phyloP scores from a whole-genome alignment of 2,888 invertebrate species.

The Gnatocerus cornutus region DNA sequence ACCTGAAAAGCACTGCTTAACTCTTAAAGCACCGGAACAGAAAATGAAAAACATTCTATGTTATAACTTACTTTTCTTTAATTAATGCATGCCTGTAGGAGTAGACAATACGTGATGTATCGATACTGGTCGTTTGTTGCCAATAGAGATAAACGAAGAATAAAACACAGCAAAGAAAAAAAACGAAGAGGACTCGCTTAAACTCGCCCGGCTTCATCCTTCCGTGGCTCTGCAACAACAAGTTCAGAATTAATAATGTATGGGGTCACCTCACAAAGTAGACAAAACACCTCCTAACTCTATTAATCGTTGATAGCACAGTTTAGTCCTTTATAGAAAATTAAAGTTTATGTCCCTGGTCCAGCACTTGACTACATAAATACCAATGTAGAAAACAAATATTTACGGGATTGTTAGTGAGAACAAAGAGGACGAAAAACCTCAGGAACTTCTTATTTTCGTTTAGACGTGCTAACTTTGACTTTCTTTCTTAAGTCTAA shows the following conservation, averaged over 20 bases:
- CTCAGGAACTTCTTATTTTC: no score
- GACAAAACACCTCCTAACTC: constrained; percentile 20
- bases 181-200: constrained; percentile 74
- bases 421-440: background rate
- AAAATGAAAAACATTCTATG: no score
- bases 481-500: no score
- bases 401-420: constrained; percentile 30
- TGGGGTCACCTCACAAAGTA: constrained; percentile 6
- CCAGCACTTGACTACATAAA: constrained; percentile 34
- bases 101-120: constrained; percentile 54
- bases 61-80: constrained; percentile 52
- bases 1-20: no score
- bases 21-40: no score
- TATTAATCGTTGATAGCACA: constrained; percentile 25
- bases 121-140: constrained; percentile 64
- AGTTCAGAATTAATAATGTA: constrained; percentile 30
- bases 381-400: constrained; percentile 43
- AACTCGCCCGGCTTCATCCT: constrained; percentile 74
- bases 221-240: constrained; percentile 64
- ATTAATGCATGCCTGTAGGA: constrained; percentile 58
- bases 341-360: constrained; percentile 28
- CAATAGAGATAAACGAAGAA: constrained; percentile 73
- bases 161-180: constrained; percentile 72
- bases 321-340: constrained; percentile 34
- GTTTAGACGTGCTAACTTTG: no score